Percentiles rank a stretch among this genome's conserved stretches.
Evolutionary conservation across 2,797 vertebrate species (phyloP).

Genomic region (Dendrocincla fuliginosa): DNA sequence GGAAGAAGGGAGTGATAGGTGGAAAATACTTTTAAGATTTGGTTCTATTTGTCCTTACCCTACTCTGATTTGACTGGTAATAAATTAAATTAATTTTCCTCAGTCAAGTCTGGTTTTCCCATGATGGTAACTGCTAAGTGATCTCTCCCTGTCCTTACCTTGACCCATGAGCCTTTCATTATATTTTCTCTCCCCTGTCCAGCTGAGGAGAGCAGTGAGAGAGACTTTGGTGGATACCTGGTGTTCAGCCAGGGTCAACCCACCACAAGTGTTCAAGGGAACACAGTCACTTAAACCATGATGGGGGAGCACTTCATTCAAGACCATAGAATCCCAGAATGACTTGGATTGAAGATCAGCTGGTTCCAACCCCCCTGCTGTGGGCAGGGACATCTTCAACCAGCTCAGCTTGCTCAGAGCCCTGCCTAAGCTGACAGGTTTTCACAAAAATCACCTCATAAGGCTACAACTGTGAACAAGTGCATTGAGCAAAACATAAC

Average conservation of each 20-base stretch:
- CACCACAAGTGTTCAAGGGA: not conserved
- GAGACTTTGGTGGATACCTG: not conserved
- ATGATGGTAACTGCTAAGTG: not conserved
- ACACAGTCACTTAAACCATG: not conserved
- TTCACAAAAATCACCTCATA: not conserved
- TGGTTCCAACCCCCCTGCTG: accelerated
- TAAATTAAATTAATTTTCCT: not conserved
- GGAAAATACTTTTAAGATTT: not conserved
- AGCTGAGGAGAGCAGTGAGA: not conserved
- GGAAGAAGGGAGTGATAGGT: not conserved
- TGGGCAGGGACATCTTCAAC: not conserved
- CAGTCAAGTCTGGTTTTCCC: not conserved
- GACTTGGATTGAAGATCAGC: not conserved
- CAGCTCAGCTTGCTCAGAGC: not conserved
- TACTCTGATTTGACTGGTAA: not conserved
- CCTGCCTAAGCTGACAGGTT: not conserved
- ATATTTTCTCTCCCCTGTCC: not conserved
- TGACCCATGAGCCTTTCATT: not conserved
- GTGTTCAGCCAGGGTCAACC: not conserved
- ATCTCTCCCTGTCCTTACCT: not conserved
- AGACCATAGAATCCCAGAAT: not conserved
- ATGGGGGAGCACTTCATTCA: not conserved
- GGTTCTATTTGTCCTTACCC: not conserved
- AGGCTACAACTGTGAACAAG: not conserved
- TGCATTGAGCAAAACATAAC: not conserved